Base-by-base conservation (phyloP, 2,797 vertebrate genomes). In the Lycodopsis pacificus region DNA sequence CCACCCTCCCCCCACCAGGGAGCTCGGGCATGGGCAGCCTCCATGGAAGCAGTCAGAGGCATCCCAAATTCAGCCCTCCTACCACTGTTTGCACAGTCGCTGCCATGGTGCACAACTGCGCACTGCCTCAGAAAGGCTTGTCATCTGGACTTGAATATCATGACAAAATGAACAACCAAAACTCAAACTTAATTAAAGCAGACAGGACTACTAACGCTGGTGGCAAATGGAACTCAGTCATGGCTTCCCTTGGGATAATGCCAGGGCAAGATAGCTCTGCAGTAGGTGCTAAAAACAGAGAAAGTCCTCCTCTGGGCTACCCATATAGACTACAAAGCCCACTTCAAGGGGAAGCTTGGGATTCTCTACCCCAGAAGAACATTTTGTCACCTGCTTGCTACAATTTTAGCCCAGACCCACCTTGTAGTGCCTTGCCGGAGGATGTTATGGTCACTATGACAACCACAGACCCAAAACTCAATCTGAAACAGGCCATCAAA, bases 401-500 rank as follows among this genome's bases (percentile, higher is more conserved):
- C 87, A 90, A 78, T 76, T 90, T 88, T 53, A 57, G 73, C 51
- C 78, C 91, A 5, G 68, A 76, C 51, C 83, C 86, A 65, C 85
- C 88, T 66, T 82, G 79, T 54, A 87, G 93, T 95, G 95, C 94
- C 95, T 95, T 95, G 84, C 71, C 84, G 64, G 82, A 90, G 4
- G 90, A 94, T 14, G 77, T 91, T 46, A 64, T 89, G 66, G 84
- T 94, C 48, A 77, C 83, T 49, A 92, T 96, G 70, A 93, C 93
- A 49, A 94, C 92, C 13, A 92, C 92, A 70, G 95, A 96, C 82
- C 95, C 96, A 6, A 94, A 96, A 61, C 93, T 97, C 27, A 95
- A 96, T 86, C 93, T 96, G 15, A 97, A 97, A 88, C 95, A 95
- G 63, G 96, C 96, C 75, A 95, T 96, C 80, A 96, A 97, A 84